Evolutionary conservation across 2,888 invertebrate species (phyloP), one percentile per base, ranked within the genome.

Genomic region (Cosmia trapezina): DNA sequence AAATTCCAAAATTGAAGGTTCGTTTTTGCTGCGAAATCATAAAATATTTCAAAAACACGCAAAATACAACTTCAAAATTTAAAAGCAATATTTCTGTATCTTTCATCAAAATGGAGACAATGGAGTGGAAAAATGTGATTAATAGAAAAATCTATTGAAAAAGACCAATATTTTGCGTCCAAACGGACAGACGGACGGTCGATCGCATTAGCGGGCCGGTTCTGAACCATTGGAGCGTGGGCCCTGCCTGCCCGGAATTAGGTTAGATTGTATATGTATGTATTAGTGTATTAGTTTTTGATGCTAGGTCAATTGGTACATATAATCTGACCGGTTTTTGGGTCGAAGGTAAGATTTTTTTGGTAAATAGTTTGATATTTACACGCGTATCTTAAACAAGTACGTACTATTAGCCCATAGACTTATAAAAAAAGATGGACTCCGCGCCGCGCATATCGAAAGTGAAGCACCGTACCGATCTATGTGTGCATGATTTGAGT

Each of bases 161-260:
- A 75, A 69, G 59, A 47, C 49, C 67, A 76, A 62, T 83, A 76
- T 83, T 71, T 78, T 62, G 76, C 73, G 59, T 66, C 19, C 69
- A 79, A 71, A 76, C 66, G 67, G 37, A 64, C 74, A 73, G 70
- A 79, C 66, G 66, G 67, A 61, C 70, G 76, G 80, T 68, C 83
- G 84, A 75, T 83, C 78, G 80, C 83, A 86, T 87, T 85, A 86
- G 80, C 61, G 80, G 43, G 83, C 76, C 80, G 82, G 83, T 89
- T 89, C 88, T 82, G 74, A 76, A 19, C 76, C 89, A 81, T 28
- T 88, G 88, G 84, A 78, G 83, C 86, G 87, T 71, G 67, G 51
- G 56, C 70, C 61, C 65, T 66, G 65, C 69, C 73, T 22, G 76
- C 41, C 61, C 60, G 81, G 82, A 86, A 87, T 86, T 84, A 83